Evolutionary conservation across 37 sponge, comb jelly and placozoan species (phyloP), one percentile per base, ranked within the genome.

Genomic region (Ianthella basta): DNA sequence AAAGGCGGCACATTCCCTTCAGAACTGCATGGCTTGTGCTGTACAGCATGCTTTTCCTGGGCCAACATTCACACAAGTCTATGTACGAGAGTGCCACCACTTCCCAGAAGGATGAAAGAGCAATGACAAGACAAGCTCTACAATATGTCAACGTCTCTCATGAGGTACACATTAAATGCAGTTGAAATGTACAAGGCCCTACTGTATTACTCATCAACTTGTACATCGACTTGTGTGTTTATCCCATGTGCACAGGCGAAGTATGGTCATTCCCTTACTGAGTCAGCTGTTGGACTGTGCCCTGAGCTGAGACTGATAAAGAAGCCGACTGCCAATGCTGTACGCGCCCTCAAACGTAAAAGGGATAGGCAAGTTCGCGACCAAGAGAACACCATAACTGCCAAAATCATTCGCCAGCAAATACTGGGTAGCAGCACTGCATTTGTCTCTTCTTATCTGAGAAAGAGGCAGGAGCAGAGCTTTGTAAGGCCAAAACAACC

Each of bases 131-230:
- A 33, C 2, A 70, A 15, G 72, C 12, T 3, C 72, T 70, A 70
- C 72, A 70, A 70, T 10, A 70, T 70, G 72, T 70, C 36, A 70
- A 70, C 29, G 37, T 35, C n/a, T 70, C 2, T 70, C 72, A 70
- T 70, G 36, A 27, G 36, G 72, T 70, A 70, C 29, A 33, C 12
- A 70, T 34, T 29, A 34, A 6, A 3, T 44, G 8, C 50, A 44
- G 50, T 44, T 10, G 50, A 44, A 44, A 3, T 44, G 50, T 44
- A 10, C 50, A 44, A 29, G 20, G 14, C 14, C 37, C 4, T 8
- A 35, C 33, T 6, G 5, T 70, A 66, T 70, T 13, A 3, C 20
- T 33, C 14, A 33, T 70, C 33, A n/a, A n/a, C n/a, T n/a, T n/a
- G n/a, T n/a, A n/a, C n/a, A n/a, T n/a, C n/a, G n/a, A n/a, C n/a